Percentiles rank a stretch among this genome's conserved stretches.
phyloP scores from a whole-genome alignment of 37 sponge, comb jelly and placozoan species.

The Cliona cf. orientalis region DNA sequence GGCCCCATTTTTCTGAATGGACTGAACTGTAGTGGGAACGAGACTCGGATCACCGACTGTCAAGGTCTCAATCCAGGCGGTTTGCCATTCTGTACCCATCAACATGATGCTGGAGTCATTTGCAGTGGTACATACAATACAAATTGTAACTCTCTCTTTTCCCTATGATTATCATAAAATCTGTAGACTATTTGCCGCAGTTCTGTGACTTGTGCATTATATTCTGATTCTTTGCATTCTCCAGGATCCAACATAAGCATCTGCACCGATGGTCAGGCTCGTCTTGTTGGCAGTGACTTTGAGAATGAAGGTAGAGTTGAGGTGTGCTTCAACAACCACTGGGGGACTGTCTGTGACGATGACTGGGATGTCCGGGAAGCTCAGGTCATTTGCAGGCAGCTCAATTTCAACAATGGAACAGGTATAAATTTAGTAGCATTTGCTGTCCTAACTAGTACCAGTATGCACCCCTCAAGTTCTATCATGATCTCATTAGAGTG shows the following conservation, averaged over 20 bases:
- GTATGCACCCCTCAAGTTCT: neutral
- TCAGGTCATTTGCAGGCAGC: conserved; percentile 50
- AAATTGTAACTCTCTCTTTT: neutral
- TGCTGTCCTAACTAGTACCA: neutral
- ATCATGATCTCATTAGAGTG: neutral
- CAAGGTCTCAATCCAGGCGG: neutral
- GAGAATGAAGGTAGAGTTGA: conserved; percentile 43
- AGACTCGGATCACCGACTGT: conserved; percentile 38
- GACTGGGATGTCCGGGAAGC: conserved; percentile 24
- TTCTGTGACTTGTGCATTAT: neutral
- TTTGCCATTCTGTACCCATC: conserved; percentile 12
- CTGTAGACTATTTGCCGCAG: neutral
- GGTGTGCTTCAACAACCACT: conserved; percentile 23
- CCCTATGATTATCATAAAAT: neutral
- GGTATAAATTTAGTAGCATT: neutral
- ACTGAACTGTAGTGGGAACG: conserved; percentile 41
- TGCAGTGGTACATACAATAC: conserved; percentile 14
- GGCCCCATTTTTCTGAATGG: conserved; percentile 26
- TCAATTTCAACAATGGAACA: conserved; percentile 4
- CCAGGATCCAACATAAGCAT: neutral
- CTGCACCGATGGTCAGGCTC: conserved; percentile 17
- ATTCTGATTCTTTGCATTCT: too few species aligned
- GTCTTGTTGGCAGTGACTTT: conserved; percentile 7
- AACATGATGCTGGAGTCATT: conserved; percentile 51
- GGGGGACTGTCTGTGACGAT: conserved; percentile 74